Percentiles rank a stretch among this genome's conserved stretches.
These are phyloP conservation scores for Apteryx mantelli DNA, from an alignment of 2,113 vertebrate genomes.

Conservation along the genomic window DNA sequence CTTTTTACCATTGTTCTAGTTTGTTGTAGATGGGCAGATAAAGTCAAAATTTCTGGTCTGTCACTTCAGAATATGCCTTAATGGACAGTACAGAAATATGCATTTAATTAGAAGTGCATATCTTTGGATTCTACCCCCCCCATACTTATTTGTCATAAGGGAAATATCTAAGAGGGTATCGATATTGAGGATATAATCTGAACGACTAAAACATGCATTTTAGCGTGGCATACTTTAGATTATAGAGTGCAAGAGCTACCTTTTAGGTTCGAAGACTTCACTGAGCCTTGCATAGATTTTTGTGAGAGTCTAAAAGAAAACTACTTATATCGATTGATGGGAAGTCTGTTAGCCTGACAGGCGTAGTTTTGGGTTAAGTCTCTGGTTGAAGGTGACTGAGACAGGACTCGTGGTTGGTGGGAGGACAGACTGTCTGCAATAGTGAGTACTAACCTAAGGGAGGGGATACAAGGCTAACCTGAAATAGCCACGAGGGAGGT, in stretches of 20 bases:
- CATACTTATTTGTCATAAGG: not conserved
- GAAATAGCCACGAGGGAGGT: not conserved
- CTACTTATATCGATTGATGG: conserved; percentile 59
- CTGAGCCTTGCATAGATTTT: conserved; percentile 65
- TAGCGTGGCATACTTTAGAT: not conserved
- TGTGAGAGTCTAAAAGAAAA: conserved; percentile 55
- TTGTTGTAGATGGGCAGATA: not conserved
- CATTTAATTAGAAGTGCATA: not conserved
- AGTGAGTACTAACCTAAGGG: not conserved
- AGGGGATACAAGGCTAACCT: no score
- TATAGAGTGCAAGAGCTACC: not conserved
- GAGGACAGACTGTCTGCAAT: not conserved
- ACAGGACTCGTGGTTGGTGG: not conserved
- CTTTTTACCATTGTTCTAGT: not conserved
- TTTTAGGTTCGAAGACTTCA: conserved; percentile 37
- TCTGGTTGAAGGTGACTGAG: not conserved
- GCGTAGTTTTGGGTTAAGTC: not conserved
- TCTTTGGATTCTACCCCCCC: not conserved
- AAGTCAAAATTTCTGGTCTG: not conserved
- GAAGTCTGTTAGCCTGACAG: conserved; percentile 59
- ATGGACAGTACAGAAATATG: not conserved
- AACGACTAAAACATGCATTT: not conserved
- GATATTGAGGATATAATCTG: not conserved
- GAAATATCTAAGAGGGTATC: not conserved
- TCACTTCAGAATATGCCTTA: not conserved